Percentiles rank a stretch among this genome's conserved stretches.
Conservation (phyloP, 2,888 invertebrate species). For the Drosophila mimica region DNA sequence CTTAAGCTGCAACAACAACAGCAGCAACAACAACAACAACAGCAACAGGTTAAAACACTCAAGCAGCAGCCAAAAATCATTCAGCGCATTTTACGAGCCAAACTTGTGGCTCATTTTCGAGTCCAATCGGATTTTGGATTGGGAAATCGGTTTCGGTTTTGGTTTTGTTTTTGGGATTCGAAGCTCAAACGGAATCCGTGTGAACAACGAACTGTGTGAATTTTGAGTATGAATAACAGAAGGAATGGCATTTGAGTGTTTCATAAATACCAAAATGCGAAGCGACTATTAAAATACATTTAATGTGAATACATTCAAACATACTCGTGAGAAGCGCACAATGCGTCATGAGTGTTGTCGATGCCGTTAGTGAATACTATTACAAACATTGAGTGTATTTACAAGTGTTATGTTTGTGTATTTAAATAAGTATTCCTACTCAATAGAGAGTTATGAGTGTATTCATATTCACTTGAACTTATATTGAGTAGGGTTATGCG, state of each 20-base stretch:
- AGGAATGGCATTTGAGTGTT: slow-evolving; percentile 17
- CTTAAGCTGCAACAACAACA: slow-evolving; percentile 56
- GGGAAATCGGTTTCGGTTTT: slow-evolving; percentile 7
- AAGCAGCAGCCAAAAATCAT: slow-evolving; percentile 64
- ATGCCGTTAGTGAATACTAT: neutral
- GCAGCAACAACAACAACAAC: slow-evolving; percentile 23
- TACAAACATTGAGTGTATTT: neutral
- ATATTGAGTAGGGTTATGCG: too few relatives aligned
- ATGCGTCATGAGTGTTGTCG: neutral
- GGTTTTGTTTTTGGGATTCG: slow-evolving; percentile 3
- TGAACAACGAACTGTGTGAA: slow-evolving; percentile 26
- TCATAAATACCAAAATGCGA: neutral
- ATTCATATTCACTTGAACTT: neutral
- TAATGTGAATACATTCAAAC: neutral
- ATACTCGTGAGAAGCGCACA: neutral
- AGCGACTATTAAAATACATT: neutral
- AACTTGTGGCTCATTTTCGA: slow-evolving; percentile 21
- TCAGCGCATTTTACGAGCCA: slow-evolving; percentile 66
- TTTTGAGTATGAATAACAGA: slow-evolving; percentile 26
- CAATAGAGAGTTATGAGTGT: neutral
- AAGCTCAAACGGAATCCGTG: slow-evolving; percentile 12
- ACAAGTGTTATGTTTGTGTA: neutral
- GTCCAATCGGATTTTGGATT: slow-evolving; percentile 16
- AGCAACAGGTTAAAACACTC: slow-evolving; percentile 38
- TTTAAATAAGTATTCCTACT: neutral